Base-by-base conservation (phyloP, 2,888 invertebrate species). In the Pogonocherus hispidulus region DNA sequence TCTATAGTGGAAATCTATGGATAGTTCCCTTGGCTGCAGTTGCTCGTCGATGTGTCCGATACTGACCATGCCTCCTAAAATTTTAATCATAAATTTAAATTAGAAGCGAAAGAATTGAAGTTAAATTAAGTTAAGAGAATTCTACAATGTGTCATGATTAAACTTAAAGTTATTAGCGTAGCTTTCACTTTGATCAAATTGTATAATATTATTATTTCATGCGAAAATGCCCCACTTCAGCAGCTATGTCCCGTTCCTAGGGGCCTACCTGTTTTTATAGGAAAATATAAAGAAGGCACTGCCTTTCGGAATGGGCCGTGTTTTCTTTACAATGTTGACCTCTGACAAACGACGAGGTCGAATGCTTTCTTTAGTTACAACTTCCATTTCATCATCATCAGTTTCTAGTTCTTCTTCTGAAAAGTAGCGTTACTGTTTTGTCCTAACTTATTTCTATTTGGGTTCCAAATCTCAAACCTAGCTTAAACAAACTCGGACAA, bases 251-350 rank as follows among this genome's bases (percentile, higher is more conserved):
- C 85, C 74, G 81, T 84, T 81, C 71, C 72, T 70, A 71, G 79
- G 79, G 77, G 89, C 90, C 91, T 93, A 97, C 94, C 94, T 95
- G 93, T 97, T 98, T 80, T 91, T 94, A 87, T 92, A 91, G 84
- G 94, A 92, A 90, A 98, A 95, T 87, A 97, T 91, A 91, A 97
- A 98, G 89, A 98, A 92, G 81, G 97, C 94, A 85, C 93, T 92
- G 82, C 93, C 95, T 85, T 92, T 92, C 77, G 98, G 97, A 83
- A 98, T 95, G 80, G 96, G 95, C 87, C 95, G 95, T 87, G 92
- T 91, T 87, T 92, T 92, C 88, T 92, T 93, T 86, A 91, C 90
- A 84, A 93, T 91, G 88, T 93, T 93, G 83, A 95, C 89, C 86
- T 95, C 95, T 72, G 96, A 96, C 86, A 96, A 90, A 73, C 96